phyloP scores from a whole-genome alignment of 2,888 invertebrate species.

The Synergus gifuensis region DNA sequence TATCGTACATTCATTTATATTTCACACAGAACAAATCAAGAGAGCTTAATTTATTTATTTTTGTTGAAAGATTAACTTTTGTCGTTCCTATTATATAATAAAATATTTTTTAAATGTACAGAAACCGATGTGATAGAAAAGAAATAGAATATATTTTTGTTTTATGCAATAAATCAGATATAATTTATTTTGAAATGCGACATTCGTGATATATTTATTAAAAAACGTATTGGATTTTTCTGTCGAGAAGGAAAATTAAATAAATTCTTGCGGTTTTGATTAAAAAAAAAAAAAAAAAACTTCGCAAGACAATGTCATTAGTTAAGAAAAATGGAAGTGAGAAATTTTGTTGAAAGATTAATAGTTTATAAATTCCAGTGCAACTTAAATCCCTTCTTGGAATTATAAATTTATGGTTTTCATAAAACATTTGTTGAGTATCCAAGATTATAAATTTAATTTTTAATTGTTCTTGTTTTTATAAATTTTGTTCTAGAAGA shows the following conservation, averaged over 20 bases:
- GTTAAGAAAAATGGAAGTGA: background rate
- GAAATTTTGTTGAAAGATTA: background rate
- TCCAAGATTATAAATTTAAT: background rate
- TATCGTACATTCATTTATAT: too few species aligned
- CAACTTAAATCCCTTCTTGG: slow-evolving; percentile 1
- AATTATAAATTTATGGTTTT: background rate
- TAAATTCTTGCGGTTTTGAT: background rate
- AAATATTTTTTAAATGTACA: background rate
- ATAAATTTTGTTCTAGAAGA: background rate
- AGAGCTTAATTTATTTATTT: background rate
- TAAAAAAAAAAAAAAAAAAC: background rate
- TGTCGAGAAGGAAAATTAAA: background rate
- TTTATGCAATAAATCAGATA: background rate
- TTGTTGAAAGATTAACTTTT: background rate
- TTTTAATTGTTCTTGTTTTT: background rate
- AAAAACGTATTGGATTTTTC: background rate
- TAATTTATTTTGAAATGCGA: background rate
- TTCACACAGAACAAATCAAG: background rate
- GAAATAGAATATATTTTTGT: background rate
- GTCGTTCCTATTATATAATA: background rate
- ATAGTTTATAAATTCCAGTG: background rate
- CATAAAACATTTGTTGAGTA: background rate
- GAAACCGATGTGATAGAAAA: background rate
- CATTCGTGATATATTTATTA: background rate
- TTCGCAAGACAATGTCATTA: background rate